Percentiles rank a stretch among this genome's conserved stretches.
Evolutionary conservation across 1,140 invertebrate species (phyloP).

Genomic region (Musca vetustissima): DNA sequence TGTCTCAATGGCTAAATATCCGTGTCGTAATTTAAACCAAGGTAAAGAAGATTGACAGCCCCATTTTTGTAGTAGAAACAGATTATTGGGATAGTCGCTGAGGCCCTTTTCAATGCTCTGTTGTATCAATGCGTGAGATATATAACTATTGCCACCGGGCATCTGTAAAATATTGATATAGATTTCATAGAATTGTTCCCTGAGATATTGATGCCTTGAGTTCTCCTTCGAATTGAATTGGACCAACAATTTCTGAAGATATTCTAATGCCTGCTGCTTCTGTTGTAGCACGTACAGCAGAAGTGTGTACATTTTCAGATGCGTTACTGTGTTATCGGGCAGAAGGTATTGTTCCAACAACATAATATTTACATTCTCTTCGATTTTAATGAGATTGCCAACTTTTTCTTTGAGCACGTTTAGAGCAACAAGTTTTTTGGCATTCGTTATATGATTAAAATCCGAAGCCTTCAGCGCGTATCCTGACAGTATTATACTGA

Average conservation of each 20-base stretch:
- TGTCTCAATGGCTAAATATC: conserved; percentile 33
- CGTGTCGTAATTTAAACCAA: conserved; percentile 40
- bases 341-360: conserved; percentile 55
- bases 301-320: conserved; percentile 61
- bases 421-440: conserved; percentile 26
- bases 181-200: conserved; percentile 58
- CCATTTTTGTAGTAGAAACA: conserved; percentile 56
- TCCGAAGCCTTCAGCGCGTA: conserved; percentile 4
- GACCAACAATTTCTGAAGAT: conserved; percentile 49
- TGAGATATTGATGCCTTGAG: conserved; percentile 37
- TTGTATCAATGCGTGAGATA: conserved; percentile 43
- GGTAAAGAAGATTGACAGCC: conserved; percentile 30
- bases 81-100: conserved; percentile 61
- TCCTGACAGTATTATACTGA: neutral
- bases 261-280: conserved; percentile 38
- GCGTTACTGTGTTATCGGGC: conserved; percentile 59
- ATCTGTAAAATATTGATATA: conserved; percentile 54
- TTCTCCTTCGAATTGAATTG: conserved; percentile 32
- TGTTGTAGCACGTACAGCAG: conserved; percentile 56
- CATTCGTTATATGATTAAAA: conserved; percentile 1
- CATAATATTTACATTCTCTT: conserved; percentile 33
- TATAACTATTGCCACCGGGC: conserved; percentile 28
- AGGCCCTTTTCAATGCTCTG: conserved; percentile 52
- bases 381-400: conserved; percentile 21
- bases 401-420: conserved; percentile 27